Percentiles rank a stretch among this genome's conserved stretches.
phyloP scores from a whole-genome alignment of 2,888 invertebrate species.

The Drosophila neutralis region DNA sequence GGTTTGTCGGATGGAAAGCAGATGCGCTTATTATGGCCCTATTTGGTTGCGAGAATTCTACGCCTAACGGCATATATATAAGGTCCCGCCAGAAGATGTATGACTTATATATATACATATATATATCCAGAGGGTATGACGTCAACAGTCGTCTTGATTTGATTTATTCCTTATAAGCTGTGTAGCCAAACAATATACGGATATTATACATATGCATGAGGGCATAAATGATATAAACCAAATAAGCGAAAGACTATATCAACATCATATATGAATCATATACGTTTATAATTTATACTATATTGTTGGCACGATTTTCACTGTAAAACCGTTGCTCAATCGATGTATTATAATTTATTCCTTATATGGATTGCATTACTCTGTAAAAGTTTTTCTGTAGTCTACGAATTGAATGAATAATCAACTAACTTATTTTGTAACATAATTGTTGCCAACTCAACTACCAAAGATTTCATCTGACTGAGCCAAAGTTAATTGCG shows the following conservation, averaged over 20 bases:
- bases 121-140: slow-evolving; percentile 32
- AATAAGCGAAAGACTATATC: slow-evolving; percentile 27
- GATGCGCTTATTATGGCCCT: slow-evolving; percentile 68
- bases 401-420: not conserved
- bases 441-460: slow-evolving; percentile 7
- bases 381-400: not conserved
- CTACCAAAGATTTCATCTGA: not conserved
- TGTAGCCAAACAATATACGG: slow-evolving; percentile 5
- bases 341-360: not conserved
- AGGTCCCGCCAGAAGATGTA: slow-evolving; percentile 12
- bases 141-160: slow-evolving; percentile 37
- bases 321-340: not conserved
- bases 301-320: not conserved
- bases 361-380: not conserved
- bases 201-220: slow-evolving; percentile 28
- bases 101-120: not conserved
- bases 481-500: slow-evolving; percentile 25
- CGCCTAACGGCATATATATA: slow-evolving; percentile 53
- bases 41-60: slow-evolving; percentile 61
- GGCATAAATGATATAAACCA: slow-evolving; percentile 40
- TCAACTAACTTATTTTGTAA: not conserved
- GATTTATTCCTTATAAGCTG: slow-evolving; percentile 48
- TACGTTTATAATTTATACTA: not conserved
- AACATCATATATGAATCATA: slow-evolving; percentile 33
- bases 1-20: slow-evolving; percentile 64